phyloP scores from a whole-genome alignment of 1,140 invertebrate genomes.

The Gryon sp. region DNA sequence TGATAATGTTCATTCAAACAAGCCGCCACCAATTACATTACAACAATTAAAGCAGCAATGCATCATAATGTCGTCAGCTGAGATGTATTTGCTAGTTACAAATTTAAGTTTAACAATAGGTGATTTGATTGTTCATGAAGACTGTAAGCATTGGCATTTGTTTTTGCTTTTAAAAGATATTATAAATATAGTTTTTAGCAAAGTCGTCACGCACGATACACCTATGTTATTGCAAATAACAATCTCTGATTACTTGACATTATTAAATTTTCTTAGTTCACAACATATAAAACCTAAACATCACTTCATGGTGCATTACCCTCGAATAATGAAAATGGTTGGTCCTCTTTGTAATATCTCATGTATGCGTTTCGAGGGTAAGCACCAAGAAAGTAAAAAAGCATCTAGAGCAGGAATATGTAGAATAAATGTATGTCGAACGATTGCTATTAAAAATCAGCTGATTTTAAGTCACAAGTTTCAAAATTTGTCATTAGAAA shows the following conservation, averaged over 20 bases:
- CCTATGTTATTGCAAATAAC: background rate
- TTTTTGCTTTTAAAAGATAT: constrained; percentile 27
- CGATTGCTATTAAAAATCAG: constrained; percentile 24
- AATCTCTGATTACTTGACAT: constrained; percentile 23
- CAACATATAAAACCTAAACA: constrained; percentile 24
- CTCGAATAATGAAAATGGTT: constrained; percentile 10
- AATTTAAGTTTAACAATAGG: constrained; percentile 35
- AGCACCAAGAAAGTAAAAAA: constrained; percentile 19
- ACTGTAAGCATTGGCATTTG: constrained; percentile 11
- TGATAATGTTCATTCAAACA: constrained; percentile 10
- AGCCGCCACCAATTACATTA: constrained; percentile 4
- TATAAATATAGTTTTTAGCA: constrained; percentile 22
- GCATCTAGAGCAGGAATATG: background rate
- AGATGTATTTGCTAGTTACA: constrained; percentile 32
- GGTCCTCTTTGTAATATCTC: constrained; percentile 20
- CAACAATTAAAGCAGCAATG: constrained; percentile 13
- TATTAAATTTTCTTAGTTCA: constrained; percentile 7
- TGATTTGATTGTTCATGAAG: constrained; percentile 15
- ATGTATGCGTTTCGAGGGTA: constrained; percentile 10
- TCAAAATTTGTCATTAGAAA: too few relatives aligned
- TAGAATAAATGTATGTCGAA: constrained; percentile 30
- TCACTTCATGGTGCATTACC: constrained; percentile 22
- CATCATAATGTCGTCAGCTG: constrained; percentile 20
- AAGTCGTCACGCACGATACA: constrained; percentile 19
- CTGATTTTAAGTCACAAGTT: background rate